Evolutionary conservation across 37 sponge, comb jelly and placozoan genomes (phyloP).

Genomic region (Amphimedon queenslandica): DNA sequence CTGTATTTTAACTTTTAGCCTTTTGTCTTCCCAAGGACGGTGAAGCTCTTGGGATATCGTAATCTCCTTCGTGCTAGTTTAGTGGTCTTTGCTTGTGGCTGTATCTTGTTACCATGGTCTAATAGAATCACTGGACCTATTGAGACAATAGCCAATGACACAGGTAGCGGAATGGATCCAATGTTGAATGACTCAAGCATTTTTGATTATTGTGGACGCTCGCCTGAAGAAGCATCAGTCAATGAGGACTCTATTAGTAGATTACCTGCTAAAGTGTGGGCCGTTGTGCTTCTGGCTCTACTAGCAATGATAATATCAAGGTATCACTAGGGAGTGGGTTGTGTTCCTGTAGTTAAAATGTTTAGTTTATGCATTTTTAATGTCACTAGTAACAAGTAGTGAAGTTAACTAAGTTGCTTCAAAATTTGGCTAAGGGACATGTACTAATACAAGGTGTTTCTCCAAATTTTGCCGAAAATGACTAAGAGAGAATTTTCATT

Average conservation of each 20-base stretch:
- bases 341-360: too few relatives aligned
- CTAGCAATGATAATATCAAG: too few relatives aligned
- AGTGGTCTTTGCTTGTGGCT: conserved; percentile 13
- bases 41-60: conserved; percentile 51
- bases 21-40: conserved; percentile 43
- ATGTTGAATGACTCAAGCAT: not conserved
- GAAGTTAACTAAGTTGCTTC: too few relatives aligned
- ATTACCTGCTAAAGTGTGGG: conserved; percentile 48
- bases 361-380: too few relatives aligned
- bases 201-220: conserved; percentile 10
- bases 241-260: conserved; percentile 27
- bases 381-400: too few relatives aligned
- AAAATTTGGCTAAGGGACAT: too few relatives aligned
- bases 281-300: conserved; percentile 10
- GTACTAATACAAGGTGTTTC: too few relatives aligned
- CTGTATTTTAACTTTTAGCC: conserved; percentile 14
- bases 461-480: too few relatives aligned
- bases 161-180: not conserved
- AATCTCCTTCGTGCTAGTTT: conserved; percentile 13
- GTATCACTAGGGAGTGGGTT: too few relatives aligned
- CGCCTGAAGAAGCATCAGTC: not conserved
- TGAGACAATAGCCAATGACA: not conserved
- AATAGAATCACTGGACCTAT: conserved; percentile 75
- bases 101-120: conserved; percentile 52
- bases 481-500: too few relatives aligned